Conservation (phyloP, 2,797 vertebrate genomes). For the Halcyon smyrnensis region DNA sequence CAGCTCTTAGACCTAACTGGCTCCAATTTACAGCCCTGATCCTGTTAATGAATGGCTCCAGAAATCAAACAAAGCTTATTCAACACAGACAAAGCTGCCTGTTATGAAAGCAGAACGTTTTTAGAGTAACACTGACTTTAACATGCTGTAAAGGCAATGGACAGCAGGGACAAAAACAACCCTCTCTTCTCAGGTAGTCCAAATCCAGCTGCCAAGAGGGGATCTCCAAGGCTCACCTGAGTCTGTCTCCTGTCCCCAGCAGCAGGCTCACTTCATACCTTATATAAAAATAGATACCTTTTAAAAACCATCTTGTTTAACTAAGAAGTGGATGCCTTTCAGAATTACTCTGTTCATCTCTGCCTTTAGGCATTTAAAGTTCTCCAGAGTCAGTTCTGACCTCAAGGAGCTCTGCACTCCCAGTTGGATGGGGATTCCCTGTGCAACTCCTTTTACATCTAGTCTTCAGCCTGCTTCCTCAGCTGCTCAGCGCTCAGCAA, state of each 20-base stretch:
- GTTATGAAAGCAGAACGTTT: not conserved
- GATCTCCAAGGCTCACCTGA: not conserved
- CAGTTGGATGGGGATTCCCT: not conserved
- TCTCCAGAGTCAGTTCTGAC: not conserved
- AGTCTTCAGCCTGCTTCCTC: not conserved
- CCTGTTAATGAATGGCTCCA: slow-evolving; percentile 42
- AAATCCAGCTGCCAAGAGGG: not conserved
- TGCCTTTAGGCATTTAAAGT: not conserved
- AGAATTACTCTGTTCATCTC: not conserved
- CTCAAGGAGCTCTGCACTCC: not conserved
- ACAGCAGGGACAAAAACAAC: not conserved
- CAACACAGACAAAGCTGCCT: slow-evolving; percentile 32
- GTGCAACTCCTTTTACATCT: not conserved
- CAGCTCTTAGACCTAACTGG: slow-evolving; percentile 2
- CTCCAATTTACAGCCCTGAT: slow-evolving; percentile 45
- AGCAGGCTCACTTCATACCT: not conserved
- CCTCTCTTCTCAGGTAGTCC: not conserved
- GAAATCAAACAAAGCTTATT: slow-evolving; percentile 46
- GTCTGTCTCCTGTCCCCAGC: too few relatives aligned
- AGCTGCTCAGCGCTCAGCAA: not conserved
- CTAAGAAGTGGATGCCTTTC: not conserved
- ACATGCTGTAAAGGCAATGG: not conserved
- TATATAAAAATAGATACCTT: not conserved
- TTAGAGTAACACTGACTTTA: slow-evolving; percentile 15
- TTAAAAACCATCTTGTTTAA: not conserved